These are phyloP conservation scores for Lerema accius DNA, from an alignment of 1,140 invertebrate species.

Conservation along the genomic window DNA sequence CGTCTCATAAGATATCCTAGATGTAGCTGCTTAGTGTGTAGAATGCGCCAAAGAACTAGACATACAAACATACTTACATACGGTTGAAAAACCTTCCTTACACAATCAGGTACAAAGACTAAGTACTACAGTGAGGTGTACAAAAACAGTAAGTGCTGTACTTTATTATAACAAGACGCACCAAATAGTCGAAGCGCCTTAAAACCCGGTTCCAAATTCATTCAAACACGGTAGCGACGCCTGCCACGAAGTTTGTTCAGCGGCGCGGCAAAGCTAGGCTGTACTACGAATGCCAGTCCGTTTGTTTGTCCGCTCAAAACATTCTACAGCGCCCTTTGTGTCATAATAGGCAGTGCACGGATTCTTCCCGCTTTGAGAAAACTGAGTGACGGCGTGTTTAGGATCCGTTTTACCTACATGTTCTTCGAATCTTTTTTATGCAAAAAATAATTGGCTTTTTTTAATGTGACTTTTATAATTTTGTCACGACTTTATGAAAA, in stretches of 20 bases:
- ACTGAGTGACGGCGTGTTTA: slow-evolving; percentile 11
- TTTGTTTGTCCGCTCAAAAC: slow-evolving; percentile 10
- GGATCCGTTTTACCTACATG: background rate
- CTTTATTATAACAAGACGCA: no score
- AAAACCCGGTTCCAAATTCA: slow-evolving; percentile 3
- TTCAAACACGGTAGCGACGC: slow-evolving; percentile 13
- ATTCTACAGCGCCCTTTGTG: slow-evolving; percentile 10
- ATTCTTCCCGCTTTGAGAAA: slow-evolving; percentile 3
- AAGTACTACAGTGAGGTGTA: no score
- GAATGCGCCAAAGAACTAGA: no score
- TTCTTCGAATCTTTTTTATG: background rate
- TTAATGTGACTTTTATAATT: no score
- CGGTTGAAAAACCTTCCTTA: no score
- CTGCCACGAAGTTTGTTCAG: background rate
- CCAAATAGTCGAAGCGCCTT: background rate
- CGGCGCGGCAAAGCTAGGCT: slow-evolving; percentile 4
- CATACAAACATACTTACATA: no score
- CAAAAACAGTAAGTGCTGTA: no score
- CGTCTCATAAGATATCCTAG: no score
- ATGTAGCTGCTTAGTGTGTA: no score
- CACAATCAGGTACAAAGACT: no score
- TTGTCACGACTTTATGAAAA: no score
- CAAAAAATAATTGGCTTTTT: no score
- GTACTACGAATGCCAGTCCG: slow-evolving; percentile 4
- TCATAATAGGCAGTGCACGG: slow-evolving; percentile 11